A percentile compares a stretch with the other conserved stretches of the same genome.
These are phyloP conservation scores for Clarias batrachus DNA, from an alignment of 2,113 vertebrate genomes.

Conservation along the genomic window DNA sequence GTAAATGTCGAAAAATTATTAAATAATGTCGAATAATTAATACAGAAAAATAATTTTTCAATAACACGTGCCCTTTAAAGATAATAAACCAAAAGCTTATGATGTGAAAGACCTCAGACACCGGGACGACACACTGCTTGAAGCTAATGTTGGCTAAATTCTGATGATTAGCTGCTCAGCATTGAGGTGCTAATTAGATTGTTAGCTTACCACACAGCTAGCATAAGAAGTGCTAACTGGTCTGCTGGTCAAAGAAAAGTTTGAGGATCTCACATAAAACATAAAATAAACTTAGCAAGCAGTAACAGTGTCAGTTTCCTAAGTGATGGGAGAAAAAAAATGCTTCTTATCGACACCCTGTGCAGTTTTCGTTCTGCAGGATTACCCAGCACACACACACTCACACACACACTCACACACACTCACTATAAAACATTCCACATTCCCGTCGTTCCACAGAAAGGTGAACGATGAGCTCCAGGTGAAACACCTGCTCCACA, in stretches of 20 bases:
- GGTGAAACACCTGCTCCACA: constrained; percentile 27
- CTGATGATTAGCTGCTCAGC: background rate
- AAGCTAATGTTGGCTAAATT: background rate
- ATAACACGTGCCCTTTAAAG: too few relatives aligned
- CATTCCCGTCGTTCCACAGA: constrained; percentile 8
- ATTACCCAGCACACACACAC: background rate
- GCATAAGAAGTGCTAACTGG: background rate
- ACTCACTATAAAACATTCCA: background rate
- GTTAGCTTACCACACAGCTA: background rate
- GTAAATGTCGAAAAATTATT: too few relatives aligned
- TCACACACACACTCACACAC: constrained; percentile 15
- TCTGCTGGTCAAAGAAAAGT: background rate
- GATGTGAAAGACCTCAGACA: background rate
- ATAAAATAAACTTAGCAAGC: background rate
- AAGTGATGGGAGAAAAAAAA: background rate
- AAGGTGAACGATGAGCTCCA: constrained; percentile 1
- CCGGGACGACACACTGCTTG: background rate
- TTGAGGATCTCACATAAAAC: background rate
- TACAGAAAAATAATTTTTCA: too few relatives aligned
- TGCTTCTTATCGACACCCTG: background rate
- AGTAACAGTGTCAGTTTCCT: background rate
- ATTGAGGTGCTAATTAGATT: background rate
- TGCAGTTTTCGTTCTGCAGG: background rate
- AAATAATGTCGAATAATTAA: too few relatives aligned
- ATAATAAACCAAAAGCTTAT: background rate